Evolutionary conservation across 2,888 invertebrate species (phyloP), one percentile per base, ranked within the genome.

Genomic region (Tetanocera ferruginea): DNA sequence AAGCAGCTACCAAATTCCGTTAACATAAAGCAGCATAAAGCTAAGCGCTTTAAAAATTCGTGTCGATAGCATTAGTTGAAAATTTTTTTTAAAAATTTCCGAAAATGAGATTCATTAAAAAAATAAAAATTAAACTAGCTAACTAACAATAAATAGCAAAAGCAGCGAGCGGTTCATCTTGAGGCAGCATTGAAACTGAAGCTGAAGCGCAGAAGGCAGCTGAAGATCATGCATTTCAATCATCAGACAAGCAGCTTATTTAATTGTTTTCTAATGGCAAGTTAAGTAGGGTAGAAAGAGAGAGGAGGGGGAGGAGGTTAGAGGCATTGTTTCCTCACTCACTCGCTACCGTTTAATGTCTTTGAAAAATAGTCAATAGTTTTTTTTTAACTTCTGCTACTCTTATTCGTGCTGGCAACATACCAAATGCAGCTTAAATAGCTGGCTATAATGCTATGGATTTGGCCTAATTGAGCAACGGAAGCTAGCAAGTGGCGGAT

Each of bases 181-280:
- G 37, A 11, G 43, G 43, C 43, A 11, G n/a, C n/a, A n/a, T n/a
- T 43, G 43, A 14, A 43, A 14, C 43, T 2, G 43, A 14, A 43
- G 43, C 43, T 2, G 43, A 14, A 25, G 49, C 23, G 28, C 51
- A 69, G 8, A 64, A 34, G 17, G 14, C 28, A 31, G 43, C 19
- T 43, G n/a, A 67, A 31, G 37, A 69, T 69, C 69, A 51, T 49
- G 69, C 69, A 51, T 49, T 51, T 69, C 69, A 69, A 69, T 69
- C 69, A 69, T 28, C 51, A 11, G 43, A 43, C 69, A 28, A n/a
- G 69, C 69, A 25, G 69, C 69, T 51, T 11, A 49, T 51, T 69
- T 69, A 69, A 69, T 69, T 69, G 69, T 69, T 69, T 69, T 69
- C 69, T 69, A 69, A 69, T 69, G 49, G 51, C 11, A 43, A 69